Percentiles rank a stretch among this genome's conserved stretches.
Conservation (phyloP, 2,888 invertebrate species). For the Arge pagana region DNA sequence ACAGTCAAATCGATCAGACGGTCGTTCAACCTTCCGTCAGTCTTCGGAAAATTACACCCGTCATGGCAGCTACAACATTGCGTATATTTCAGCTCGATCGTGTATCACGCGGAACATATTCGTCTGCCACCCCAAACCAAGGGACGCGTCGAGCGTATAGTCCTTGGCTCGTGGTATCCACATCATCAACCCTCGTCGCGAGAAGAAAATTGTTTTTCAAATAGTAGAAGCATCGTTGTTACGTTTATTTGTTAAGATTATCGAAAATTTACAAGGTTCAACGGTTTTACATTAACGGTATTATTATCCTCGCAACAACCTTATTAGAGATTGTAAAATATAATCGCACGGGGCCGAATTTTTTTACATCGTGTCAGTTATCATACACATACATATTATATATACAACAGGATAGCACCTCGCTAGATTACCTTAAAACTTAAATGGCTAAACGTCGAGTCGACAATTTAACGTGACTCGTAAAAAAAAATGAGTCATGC, state of each 20-base stretch:
- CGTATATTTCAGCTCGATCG: too few relatives aligned
- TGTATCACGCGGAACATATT: too few relatives aligned
- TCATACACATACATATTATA: conserved; percentile 5
- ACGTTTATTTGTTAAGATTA: conserved; percentile 35
- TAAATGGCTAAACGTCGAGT: conserved; percentile 14
- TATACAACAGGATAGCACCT: conserved; percentile 20
- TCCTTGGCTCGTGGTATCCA: too few relatives aligned
- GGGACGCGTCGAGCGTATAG: too few relatives aligned
- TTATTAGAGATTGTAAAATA: not conserved
- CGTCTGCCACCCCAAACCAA: too few relatives aligned
- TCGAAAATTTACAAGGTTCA: conserved; percentile 21
- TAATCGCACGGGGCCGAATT: conserved; percentile 4
- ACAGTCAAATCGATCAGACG: too few relatives aligned
- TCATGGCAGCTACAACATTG: too few relatives aligned
- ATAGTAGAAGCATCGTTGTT: conserved; percentile 39
- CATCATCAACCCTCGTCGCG: too few relatives aligned
- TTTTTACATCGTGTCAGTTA: not conserved
- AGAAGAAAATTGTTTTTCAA: too few relatives aligned
- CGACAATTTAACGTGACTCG: conserved; percentile 15
- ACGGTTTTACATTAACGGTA: conserved; percentile 6
- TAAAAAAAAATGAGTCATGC: too few relatives aligned
- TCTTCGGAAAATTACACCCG: too few relatives aligned
- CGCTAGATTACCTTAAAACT: conserved; percentile 16
- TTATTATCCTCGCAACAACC: not conserved
- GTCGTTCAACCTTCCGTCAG: too few relatives aligned